Conservation (phyloP, 2,888 invertebrate species). For the Sinelater perroti region DNA sequence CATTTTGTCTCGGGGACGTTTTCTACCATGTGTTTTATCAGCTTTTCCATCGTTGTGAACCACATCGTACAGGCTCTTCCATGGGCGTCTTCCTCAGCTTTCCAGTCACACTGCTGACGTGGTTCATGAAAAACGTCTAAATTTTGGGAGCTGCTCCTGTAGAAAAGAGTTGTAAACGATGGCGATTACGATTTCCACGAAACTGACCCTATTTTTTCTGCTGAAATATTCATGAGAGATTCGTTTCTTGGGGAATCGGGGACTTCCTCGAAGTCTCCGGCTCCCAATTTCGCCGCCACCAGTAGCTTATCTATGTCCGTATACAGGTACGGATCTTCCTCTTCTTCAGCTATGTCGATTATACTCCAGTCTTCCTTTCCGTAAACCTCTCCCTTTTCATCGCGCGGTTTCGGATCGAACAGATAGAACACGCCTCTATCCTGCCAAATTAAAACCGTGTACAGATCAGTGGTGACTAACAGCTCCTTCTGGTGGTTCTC, state of each 20-base stretch:
- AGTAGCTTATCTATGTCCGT: constrained; percentile 14
- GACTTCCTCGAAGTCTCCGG: background rate
- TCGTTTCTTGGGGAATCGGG: too few relatives aligned
- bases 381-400: constrained; percentile 52
- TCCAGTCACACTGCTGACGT: too few relatives aligned
- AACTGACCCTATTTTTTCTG: too few relatives aligned
- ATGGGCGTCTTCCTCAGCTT: constrained; percentile 46
- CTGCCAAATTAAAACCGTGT: constrained; percentile 54
- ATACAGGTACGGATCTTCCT: too few relatives aligned
- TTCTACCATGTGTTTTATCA: constrained; percentile 52
- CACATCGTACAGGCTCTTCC: constrained; percentile 54
- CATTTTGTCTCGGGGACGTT: constrained; percentile 53
- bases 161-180: too few relatives aligned
- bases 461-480: constrained; percentile 49
- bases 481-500: constrained; percentile 41
- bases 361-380: constrained; percentile 56
- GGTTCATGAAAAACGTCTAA: too few relatives aligned
- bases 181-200: too few relatives aligned
- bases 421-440: constrained; percentile 52
- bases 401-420: constrained; percentile 57
- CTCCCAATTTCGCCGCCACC: background rate
- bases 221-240: too few relatives aligned
- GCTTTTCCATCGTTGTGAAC: constrained; percentile 51
- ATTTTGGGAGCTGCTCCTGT: too few relatives aligned
- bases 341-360: constrained; percentile 6